Conservation (phyloP, 2,797 vertebrate genomes). For the Rhynchotus rufescens region DNA sequence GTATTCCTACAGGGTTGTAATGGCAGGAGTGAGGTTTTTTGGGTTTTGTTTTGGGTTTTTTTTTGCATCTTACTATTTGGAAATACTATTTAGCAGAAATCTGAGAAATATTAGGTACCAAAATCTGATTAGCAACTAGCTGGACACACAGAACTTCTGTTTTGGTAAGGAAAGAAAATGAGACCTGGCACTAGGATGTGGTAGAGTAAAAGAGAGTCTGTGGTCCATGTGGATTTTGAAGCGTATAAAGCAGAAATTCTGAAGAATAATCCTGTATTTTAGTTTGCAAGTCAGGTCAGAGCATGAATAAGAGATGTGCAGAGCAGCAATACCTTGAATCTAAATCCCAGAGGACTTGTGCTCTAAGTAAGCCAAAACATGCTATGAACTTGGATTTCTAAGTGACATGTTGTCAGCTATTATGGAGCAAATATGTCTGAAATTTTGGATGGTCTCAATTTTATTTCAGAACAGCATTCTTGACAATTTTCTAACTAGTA, state of each 20-base stretch:
- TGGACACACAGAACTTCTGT: constrained; percentile 30
- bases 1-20: neutral
- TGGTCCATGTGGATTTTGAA: neutral
- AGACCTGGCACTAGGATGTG: neutral
- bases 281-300: neutral
- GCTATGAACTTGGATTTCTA: neutral
- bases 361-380: neutral
- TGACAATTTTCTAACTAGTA: neutral
- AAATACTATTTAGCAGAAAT: constrained; percentile 2
- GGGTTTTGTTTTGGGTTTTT: neutral
- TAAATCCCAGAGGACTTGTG: neutral
- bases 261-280: neutral
- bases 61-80: constrained; percentile 18
- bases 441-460: neutral
- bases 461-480: neutral
- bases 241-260: neutral
- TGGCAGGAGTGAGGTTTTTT: neutral
- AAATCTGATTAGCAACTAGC: neutral
- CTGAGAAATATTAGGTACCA: constrained; percentile 3
- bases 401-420: neutral
- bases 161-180: neutral
- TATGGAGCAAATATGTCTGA: neutral
- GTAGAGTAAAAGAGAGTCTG: neutral
- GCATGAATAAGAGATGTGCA: neutral
- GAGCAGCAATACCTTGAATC: neutral